These are phyloP conservation scores for Ormia ochracea DNA, from an alignment of 2,888 invertebrate species.

Conservation along the genomic window DNA sequence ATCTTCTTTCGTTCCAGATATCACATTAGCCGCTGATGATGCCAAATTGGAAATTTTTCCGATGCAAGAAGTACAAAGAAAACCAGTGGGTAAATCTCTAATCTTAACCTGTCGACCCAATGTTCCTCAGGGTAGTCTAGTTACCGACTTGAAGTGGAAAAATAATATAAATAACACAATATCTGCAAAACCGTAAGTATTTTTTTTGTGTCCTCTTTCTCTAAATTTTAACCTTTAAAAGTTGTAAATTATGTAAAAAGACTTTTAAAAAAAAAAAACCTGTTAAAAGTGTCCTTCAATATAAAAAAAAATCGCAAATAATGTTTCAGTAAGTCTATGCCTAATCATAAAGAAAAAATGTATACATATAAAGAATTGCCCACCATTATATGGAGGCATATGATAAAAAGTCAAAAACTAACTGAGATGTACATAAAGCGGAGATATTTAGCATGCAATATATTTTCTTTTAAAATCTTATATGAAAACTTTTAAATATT, in stretches of 20 bases:
- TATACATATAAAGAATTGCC: too few species aligned
- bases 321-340: too few species aligned
- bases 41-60: conserved; percentile 84
- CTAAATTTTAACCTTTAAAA: too few species aligned
- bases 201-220: neutral
- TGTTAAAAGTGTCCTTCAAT: neutral
- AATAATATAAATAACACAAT: conserved; percentile 85
- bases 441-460: too few species aligned
- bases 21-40: conserved; percentile 67
- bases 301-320: neutral
- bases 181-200: conserved; percentile 82
- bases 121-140: conserved; percentile 82
- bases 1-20: conserved; percentile 69
- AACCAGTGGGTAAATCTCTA: conserved; percentile 85
- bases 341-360: too few species aligned
- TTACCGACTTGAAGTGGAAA: conserved; percentile 87
- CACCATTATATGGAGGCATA: too few species aligned
- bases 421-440: too few species aligned
- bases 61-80: conserved; percentile 82
- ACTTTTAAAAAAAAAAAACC: neutral
- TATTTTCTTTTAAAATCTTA: too few species aligned
- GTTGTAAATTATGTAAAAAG: conserved; percentile 39
- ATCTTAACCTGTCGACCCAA: conserved; percentile 87
- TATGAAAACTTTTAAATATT: too few species aligned
- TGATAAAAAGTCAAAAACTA: too few species aligned